Conservation (phyloP, 2,797 vertebrate species). For the Pipistrellus pygmaeus region DNA sequence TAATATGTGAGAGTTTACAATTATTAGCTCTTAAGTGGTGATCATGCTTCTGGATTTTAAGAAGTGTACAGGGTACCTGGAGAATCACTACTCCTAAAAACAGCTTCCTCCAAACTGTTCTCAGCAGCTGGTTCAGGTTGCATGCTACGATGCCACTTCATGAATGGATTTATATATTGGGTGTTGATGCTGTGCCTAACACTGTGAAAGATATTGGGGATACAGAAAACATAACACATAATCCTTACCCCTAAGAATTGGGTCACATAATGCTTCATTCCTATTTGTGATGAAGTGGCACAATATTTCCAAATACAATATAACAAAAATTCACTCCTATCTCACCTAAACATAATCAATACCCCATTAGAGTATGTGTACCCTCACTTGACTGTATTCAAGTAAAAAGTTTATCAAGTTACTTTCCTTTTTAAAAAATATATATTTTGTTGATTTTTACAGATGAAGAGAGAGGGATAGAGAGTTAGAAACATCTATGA, state of each 20-base stretch:
- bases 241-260: background rate
- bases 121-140: background rate
- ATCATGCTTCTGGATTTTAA: background rate
- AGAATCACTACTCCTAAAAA: background rate
- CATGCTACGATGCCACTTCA: background rate
- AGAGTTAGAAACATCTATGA: too few relatives aligned
- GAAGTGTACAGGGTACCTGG: background rate
- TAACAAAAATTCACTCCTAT: background rate
- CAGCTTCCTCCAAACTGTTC: background rate
- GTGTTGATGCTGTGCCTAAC: background rate
- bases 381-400: background rate
- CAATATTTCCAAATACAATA: background rate
- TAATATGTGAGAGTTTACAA: background rate
- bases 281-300: background rate
- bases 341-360: background rate
- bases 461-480: too few relatives aligned
- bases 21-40: background rate
- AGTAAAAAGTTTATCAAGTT: constrained; percentile 23
- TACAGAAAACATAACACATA: background rate
- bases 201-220: background rate
- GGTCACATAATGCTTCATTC: background rate
- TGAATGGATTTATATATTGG: background rate
- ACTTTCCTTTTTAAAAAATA: background rate
- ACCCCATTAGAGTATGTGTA: background rate
- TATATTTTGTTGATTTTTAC: too few relatives aligned